These are phyloP conservation scores for Lichenostomus cassidix DNA, from an alignment of 2,113 vertebrate species.

Conservation along the genomic window DNA sequence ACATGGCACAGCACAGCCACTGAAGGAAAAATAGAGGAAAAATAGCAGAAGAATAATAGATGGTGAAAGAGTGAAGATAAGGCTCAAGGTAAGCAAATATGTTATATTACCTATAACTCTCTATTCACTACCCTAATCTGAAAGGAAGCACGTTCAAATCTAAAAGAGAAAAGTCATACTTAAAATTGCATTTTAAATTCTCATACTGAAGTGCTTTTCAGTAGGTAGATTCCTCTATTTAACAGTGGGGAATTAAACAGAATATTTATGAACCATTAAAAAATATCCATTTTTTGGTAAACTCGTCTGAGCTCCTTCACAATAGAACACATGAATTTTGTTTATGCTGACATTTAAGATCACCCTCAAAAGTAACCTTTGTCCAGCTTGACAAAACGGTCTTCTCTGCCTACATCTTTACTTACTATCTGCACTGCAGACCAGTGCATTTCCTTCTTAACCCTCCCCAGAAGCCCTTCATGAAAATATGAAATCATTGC, in stretches of 20 bases:
- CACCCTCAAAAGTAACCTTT: constrained; percentile 19
- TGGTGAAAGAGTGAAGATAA: neutral
- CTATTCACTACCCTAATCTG: neutral
- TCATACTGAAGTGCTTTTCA: neutral
- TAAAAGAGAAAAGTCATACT: neutral
- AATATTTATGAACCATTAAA: neutral
- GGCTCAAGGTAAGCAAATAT: neutral
- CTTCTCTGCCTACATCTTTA: neutral
- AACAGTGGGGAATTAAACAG: neutral
- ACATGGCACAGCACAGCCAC: neutral
- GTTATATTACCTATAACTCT: neutral
- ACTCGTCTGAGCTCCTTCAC: neutral
- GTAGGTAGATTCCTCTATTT: neutral
- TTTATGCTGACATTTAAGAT: neutral
- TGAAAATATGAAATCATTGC: neutral
- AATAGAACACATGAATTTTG: neutral
- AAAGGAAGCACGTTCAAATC: neutral
- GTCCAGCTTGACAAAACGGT: neutral
- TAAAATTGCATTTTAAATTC: neutral
- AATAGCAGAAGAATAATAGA: neutral
- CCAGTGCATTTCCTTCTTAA: neutral
- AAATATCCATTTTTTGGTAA: neutral
- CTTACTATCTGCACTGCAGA: neutral
- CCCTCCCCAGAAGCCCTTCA: neutral
- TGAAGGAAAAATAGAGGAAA: neutral